Evolutionary conservation across 2,797 vertebrate species (phyloP), one percentile per base, ranked within the genome.

Genomic region (Crocodylus rhombifer): DNA sequence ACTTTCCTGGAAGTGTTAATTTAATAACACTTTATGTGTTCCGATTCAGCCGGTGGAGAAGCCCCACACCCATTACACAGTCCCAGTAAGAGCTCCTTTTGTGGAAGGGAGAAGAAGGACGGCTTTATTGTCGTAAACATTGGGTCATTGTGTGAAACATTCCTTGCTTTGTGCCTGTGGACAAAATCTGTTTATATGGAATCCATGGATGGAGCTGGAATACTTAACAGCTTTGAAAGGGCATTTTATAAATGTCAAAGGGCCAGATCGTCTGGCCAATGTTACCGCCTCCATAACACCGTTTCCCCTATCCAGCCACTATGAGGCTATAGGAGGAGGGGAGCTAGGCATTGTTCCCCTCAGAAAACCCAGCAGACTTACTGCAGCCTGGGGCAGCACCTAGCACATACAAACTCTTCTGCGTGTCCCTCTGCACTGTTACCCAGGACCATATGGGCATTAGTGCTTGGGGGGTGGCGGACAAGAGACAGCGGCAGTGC

Each of bases 61-160:
- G 89, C 64, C 82, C 86, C 58, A 26, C 16, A 42, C 58, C 81
- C 23, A 82, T 92, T 90, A 95, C 81, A 74, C 64, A 90, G 57
- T 81, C 82, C 87, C 0, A 2, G 94, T 96, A 75, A 95, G 97
- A 97, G 95, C 63, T 28, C 88, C 94, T 96, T 97, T 97, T 93
- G 94, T 97, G 89, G 88, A 73, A 36, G 89, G 80, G 91, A 77
- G 90, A 96, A 97, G 97, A 98, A 98, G 88, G 12, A 28, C 91
- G 84, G 97, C 97, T 97, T 98, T 98, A 96, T 98, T 73, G 93
- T 23, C 36, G 90, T 60, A 42, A 97, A 98, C 98, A 98, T 91
- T 98, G 96, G 95, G 51, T 91, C 96, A 93, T 98, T 98, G 97
- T 98, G 92, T 23, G 15, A 91, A 62, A 36, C 97, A 98, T 97